A percentile compares a stretch with the other conserved stretches of the same genome.
phyloP scores from a whole-genome alignment of 1,140 invertebrate genomes.

The Metopolophium dirhodum region DNA sequence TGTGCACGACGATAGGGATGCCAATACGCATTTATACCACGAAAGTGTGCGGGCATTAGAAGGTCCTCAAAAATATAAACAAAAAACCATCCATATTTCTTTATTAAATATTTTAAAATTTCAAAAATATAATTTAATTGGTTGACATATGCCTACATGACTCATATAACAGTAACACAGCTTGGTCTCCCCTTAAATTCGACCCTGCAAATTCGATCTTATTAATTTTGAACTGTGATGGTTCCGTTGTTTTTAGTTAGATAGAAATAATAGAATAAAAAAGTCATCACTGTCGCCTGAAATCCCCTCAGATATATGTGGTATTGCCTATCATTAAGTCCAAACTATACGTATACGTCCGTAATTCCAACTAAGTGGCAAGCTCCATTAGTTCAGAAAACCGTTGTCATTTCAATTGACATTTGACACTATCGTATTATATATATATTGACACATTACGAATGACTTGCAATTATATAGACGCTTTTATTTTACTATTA shows the following conservation, averaged over 20 bases:
- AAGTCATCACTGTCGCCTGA: background rate
- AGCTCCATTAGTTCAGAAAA: constrained; percentile 49
- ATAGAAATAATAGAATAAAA: background rate
- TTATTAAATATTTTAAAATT: background rate
- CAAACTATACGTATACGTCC: background rate
- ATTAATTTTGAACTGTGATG: background rate
- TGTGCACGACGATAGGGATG: background rate
- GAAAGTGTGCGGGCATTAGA: background rate
- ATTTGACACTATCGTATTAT: background rate
- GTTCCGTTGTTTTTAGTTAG: background rate
- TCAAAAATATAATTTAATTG: background rate
- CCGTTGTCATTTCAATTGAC: constrained; percentile 54
- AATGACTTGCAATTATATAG: constrained; percentile 53
- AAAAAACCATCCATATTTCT: background rate
- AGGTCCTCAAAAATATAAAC: background rate
- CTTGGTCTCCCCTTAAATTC: background rate
- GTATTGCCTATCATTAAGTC: background rate
- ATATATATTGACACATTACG: constrained; percentile 43
- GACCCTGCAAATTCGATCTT: background rate
- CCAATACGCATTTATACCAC: background rate
- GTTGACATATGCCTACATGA: background rate
- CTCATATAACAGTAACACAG: background rate
- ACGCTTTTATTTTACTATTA: constrained; percentile 51
- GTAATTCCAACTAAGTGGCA: constrained; percentile 28
- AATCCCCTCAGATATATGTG: background rate